Base-by-base conservation (phyloP, 2,888 invertebrate genomes). In the Pterobdella sp. region DNA sequence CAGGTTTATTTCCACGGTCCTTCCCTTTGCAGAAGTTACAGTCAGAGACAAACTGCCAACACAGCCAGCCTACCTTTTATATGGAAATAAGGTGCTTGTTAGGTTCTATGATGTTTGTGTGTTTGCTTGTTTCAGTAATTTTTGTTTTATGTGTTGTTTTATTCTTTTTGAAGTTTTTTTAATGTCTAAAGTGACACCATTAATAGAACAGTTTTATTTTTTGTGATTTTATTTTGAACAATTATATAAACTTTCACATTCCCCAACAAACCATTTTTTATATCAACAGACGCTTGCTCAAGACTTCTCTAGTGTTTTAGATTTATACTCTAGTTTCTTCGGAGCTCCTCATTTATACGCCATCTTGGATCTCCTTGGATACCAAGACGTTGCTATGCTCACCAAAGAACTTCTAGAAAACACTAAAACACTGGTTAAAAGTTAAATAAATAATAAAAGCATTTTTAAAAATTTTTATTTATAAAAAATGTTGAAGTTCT, bases 301-400 rank as follows among this genome's bases (percentile, higher is more conserved):
- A 1, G 75, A 72, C 42, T 78, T 72, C 0, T 94, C 94, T 1
- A 68, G 73, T 35, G 76, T 77, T 80, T 94, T 90, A 83, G 90
- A 90, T 0, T 93, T 93, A 81, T 95, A 92, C 81, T 88, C 90
- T 31, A 88, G 90, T 1, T 97, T 95, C 84, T 92, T 97, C 70
- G 97, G 97, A 0, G 89, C 93, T 0, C 91, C 91, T 73, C 97
- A 97, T 85, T 89, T 95, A 75, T 90, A 93, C 83, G 91, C 92
- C 0, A 90, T 96, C 85, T 93, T 93, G 74, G 90, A 92, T 7
- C 86, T 97, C 14, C 87, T 97, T 42, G 95, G 96, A 67, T 97
- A 97, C 85, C 94, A 94, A 85, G 96, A 96, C 4, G 94, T 96
- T 77, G 94, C 95, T 0, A 93, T 96, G 26, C 93, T 97, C 60